These are phyloP conservation scores for Bucco capensis DNA, from an alignment of 2,113 vertebrate species.

Conservation along the genomic window DNA sequence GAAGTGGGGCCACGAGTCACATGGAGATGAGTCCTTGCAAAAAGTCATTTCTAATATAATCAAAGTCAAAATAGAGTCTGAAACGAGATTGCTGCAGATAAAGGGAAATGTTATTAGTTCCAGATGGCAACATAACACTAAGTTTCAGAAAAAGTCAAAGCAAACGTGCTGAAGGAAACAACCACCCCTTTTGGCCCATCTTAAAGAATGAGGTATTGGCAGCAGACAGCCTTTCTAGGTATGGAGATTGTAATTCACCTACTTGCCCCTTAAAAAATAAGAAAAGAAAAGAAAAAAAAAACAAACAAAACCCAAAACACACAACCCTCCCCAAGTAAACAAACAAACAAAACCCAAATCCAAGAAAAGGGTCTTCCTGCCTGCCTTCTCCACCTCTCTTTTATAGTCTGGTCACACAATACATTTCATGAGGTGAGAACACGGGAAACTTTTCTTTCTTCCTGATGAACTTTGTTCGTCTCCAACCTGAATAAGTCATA, in stretches of 20 bases:
- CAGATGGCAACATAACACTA: not conserved
- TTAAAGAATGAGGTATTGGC: not conserved
- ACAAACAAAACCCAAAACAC: not conserved
- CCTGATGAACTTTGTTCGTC: not conserved
- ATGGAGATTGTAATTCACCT: not conserved
- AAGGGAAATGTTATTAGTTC: not conserved
- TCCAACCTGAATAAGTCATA: not conserved
- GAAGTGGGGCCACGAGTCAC: not conserved
- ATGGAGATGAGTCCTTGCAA: constrained; percentile 21
- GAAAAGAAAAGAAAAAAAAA: not conserved
- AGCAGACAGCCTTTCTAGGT: not conserved
- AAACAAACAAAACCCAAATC: not conserved
- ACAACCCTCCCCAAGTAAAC: too few species aligned
- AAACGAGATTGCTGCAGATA: not conserved
- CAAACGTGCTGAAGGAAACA: not conserved
- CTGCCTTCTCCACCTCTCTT: not conserved
- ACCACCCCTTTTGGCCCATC: not conserved
- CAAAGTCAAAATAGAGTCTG: not conserved
- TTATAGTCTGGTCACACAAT: not conserved
- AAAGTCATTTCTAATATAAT: not conserved
- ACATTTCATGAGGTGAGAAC: not conserved
- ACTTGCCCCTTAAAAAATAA: not conserved
- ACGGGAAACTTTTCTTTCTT: not conserved
- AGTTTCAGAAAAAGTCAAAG: not conserved
- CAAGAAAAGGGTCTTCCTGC: not conserved